A percentile compares a stretch with the other conserved stretches of the same genome.
phyloP scores from a whole-genome alignment of 2,113 vertebrate genomes.

The Trichechus manatus region DNA sequence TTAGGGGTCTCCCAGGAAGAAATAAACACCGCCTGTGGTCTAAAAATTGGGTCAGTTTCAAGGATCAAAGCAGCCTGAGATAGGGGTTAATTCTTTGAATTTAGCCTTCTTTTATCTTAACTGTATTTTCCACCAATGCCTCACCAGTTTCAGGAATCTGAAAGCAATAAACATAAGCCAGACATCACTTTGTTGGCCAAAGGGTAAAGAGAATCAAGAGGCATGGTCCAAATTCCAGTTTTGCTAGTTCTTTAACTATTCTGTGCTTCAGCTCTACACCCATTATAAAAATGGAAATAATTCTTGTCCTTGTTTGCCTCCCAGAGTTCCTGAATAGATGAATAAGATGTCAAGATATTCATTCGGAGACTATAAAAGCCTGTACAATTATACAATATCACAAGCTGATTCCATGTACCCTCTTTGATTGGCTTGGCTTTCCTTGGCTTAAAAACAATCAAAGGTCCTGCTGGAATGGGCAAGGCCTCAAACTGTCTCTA shows the following conservation, averaged over 20 bases:
- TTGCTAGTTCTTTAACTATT: conserved; percentile 15
- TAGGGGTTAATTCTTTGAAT: conserved; percentile 26
- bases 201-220: conserved; percentile 19
- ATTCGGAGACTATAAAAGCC: neutral
- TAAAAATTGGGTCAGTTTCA: conserved; percentile 51
- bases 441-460: conserved; percentile 47
- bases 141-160: conserved; percentile 8
- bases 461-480: neutral
- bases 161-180: conserved; percentile 62
- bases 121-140: neutral
- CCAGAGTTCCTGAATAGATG: neutral
- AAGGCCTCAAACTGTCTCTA: neutral
- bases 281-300: conserved; percentile 47
- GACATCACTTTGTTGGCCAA: neutral
- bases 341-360: neutral
- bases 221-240: conserved; percentile 49
- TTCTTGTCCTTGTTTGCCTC: neutral
- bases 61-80: conserved; percentile 34
- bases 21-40: neutral
- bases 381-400: neutral
- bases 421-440: neutral
- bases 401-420: neutral
- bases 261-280: neutral
- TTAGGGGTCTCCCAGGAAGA: conserved; percentile 17
- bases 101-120: conserved; percentile 54